Percentiles rank a stretch among this genome's conserved stretches.
Conservation (phyloP, 2,113 vertebrate species). For the Ramphastos sulfuratus region DNA sequence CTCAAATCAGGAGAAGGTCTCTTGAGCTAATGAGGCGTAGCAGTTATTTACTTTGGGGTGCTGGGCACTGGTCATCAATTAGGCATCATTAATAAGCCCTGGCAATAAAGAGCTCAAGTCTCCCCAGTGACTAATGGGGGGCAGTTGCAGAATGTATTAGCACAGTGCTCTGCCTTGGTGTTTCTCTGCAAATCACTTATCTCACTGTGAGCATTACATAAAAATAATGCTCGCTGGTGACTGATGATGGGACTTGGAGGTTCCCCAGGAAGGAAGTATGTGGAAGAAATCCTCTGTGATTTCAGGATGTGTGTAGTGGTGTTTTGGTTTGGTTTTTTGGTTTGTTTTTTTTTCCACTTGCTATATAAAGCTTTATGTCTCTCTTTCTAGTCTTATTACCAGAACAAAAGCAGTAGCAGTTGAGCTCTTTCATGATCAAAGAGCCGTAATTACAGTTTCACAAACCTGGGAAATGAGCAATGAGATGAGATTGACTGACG, state of each 20-base stretch:
- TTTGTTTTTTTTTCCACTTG: background rate
- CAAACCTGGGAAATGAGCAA: conserved; percentile 6
- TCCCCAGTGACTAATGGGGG: conserved; percentile 58
- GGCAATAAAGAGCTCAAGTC: conserved; percentile 53
- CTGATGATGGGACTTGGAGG: conserved; percentile 8
- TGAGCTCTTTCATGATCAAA: background rate
- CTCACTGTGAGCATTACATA: background rate
- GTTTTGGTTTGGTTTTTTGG: background rate
- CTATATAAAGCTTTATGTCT: background rate
- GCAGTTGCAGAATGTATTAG: conserved; percentile 52
- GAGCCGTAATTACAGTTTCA: conserved; percentile 7
- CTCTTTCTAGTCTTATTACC: background rate
- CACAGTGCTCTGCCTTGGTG: conserved; percentile 41
- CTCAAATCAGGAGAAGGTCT: conserved; percentile 51
- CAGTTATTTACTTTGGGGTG: conserved; percentile 68
- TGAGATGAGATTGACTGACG: background rate
- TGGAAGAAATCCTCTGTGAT: background rate
- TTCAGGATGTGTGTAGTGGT: background rate
- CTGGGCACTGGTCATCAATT: conserved; percentile 56
- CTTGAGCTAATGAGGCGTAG: conserved; percentile 55
- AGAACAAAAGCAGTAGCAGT: background rate
- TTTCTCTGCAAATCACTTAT: conserved; percentile 48
- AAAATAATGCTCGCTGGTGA: background rate
- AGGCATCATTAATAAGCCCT: conserved; percentile 63
- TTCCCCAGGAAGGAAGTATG: background rate